Conservation (phyloP, 2,888 invertebrate species). For the Cantharis rustica region DNA sequence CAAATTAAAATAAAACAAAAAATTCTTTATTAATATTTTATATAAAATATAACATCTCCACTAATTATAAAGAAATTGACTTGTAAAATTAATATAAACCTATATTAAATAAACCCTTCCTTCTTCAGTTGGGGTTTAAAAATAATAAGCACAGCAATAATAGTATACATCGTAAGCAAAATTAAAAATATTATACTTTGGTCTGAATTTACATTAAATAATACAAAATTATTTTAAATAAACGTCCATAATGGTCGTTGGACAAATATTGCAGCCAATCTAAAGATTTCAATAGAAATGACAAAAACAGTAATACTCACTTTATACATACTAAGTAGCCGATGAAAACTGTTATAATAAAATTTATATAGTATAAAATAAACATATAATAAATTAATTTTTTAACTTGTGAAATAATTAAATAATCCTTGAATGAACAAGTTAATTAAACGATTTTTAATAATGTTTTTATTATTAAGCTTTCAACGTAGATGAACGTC, state of each 20-base stretch:
- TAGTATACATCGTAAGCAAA: neutral
- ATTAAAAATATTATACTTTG: neutral
- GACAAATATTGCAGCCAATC: neutral
- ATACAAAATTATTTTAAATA: neutral
- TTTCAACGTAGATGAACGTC: too few species aligned
- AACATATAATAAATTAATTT: too few species aligned
- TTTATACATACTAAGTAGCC: neutral
- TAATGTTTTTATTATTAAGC: too few species aligned
- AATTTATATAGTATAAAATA: neutral
- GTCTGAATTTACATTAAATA: neutral
- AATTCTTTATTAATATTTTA: constrained; percentile 7
- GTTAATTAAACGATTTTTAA: too few species aligned
- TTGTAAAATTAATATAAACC: constrained; percentile 2
- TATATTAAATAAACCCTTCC: neutral
- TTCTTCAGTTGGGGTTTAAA: neutral
- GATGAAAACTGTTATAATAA: neutral
- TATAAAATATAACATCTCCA: constrained; percentile 27
- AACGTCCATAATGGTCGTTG: neutral
- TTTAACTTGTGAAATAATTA: too few species aligned
- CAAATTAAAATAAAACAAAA: neutral
- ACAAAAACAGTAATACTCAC: neutral
- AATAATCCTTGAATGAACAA: too few species aligned
- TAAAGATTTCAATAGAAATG: neutral
- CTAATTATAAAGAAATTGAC: constrained; percentile 23
- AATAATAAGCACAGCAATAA: neutral